Evolutionary conservation across 2,113 vertebrate genomes (phyloP).

Genomic region (Dissostichus mawsoni): DNA sequence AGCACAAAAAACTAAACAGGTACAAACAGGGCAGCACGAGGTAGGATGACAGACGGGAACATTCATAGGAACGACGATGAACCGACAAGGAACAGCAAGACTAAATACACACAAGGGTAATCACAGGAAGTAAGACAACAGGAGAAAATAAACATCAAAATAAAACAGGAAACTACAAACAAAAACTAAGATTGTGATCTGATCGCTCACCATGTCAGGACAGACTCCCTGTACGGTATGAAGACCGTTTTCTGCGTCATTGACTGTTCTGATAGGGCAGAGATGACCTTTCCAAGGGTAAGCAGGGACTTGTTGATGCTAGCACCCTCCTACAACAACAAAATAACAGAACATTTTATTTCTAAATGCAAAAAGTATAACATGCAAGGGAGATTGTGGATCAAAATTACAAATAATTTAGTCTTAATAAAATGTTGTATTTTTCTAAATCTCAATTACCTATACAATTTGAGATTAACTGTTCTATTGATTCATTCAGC

Average conservation of each 20-base stretch:
- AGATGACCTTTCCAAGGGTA: conserved; percentile 96
- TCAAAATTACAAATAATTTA: background rate
- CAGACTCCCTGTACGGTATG: conserved; percentile 94
- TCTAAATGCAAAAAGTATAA: background rate
- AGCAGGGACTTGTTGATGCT: conserved; percentile 97
- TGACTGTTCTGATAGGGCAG: conserved; percentile 91
- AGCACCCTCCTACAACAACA: conserved; percentile 88
- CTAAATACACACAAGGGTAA: too few relatives aligned
- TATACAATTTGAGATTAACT: too few relatives aligned
- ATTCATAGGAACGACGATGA: too few relatives aligned
- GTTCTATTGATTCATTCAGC: background rate
- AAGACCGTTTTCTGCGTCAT: conserved; percentile 87
- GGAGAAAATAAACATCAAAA: too few relatives aligned
- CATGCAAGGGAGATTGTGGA: background rate
- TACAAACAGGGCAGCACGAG: too few relatives aligned
- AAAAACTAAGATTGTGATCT: too few relatives aligned
- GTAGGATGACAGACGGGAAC: too few relatives aligned
- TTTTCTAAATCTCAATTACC: background rate
- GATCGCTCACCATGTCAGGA: conserved; percentile 92
- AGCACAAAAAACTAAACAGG: too few relatives aligned
- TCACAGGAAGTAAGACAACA: too few relatives aligned
- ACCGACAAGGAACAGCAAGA: too few relatives aligned
- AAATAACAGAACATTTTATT: background rate
- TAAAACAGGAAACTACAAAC: too few relatives aligned
- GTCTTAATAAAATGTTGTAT: too few relatives aligned